Evolutionary conservation across 2,113 vertebrate species (phyloP), one percentile per base, ranked within the genome.

Genomic region (Girardinichthys multiradiatus): DNA sequence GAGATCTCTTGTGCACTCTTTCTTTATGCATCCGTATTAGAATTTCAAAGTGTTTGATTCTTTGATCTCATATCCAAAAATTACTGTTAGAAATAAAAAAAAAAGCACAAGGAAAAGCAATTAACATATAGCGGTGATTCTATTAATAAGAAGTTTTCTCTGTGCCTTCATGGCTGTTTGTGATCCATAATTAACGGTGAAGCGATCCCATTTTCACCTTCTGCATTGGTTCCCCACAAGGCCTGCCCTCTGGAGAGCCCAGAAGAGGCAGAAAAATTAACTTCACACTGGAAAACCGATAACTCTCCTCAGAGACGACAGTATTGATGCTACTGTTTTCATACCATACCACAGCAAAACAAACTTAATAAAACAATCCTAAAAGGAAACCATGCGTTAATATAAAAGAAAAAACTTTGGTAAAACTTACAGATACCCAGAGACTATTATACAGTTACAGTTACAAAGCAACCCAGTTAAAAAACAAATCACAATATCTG

Each of bases 31-130:
- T 83, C 69, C 67, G 66, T 60, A 90, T 92, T 91, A 88, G 83
- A 92, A 91, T 92, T 92, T 93, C 92, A 93, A 92, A 92, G 91
- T 90, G 70, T 84, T 68, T 90, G 82, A 90, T 89, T 86, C 88
- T 93, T 93, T 93, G 90, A 92, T 92, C 90, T 92, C 76, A 33
- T 37, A 77, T 89, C 87, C 86, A 89, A 60, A 92, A 91, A 81
- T 74, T 48, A 85, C 89, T 92, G 91, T 89, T 85, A 51, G 67
- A 76, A 70, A 72, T 67, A 69, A 70, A 10, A 21, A 70, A 29
- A 60, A 62, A 70, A 72, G 30, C 51, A 60, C 21, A 62, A 76
- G 63, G 27, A 54, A 79, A 85, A 79, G 69, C 85, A 77, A 92
- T 92, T 92, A 92, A 72, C 87, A 90, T 86, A 77, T 84, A 89